A percentile compares a stretch with the other conserved stretches of the same genome.
These are phyloP conservation scores for Solenopsis invicta DNA, from an alignment of 1,140 invertebrate species.

Conservation along the genomic window DNA sequence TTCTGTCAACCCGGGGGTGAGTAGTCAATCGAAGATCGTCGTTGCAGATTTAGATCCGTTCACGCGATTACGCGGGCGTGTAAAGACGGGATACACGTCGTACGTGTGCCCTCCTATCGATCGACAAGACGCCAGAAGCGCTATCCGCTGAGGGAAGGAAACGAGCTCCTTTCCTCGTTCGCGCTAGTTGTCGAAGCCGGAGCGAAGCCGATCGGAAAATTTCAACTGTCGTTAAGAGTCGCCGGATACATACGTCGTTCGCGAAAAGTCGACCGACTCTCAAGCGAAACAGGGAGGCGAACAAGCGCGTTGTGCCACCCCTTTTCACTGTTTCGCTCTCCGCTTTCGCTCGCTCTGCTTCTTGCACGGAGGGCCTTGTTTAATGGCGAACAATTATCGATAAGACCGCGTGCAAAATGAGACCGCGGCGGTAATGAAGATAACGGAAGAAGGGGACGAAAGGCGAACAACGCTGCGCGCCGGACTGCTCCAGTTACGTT, in stretches of 20 bases:
- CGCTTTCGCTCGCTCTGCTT: neutral
- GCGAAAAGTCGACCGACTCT: slow-evolving; percentile 61
- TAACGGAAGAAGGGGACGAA: slow-evolving; percentile 10
- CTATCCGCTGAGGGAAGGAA: neutral
- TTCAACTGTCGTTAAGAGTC: slow-evolving; percentile 55
- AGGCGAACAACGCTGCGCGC: too few species aligned
- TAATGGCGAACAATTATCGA: slow-evolving; percentile 55
- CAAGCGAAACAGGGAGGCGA: neutral
- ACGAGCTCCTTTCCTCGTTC: neutral
- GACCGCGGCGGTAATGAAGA: slow-evolving; percentile 37
- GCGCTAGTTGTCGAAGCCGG: slow-evolving; percentile 26
- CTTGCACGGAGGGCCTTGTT: neutral
- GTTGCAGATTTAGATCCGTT: slow-evolving; percentile 5
- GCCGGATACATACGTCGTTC: slow-evolving; percentile 13
- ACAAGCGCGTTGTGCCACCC: neutral
- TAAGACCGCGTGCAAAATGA: slow-evolving; percentile 23
- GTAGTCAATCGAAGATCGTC: neutral
- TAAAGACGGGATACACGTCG: slow-evolving; percentile 25
- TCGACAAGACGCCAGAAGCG: slow-evolving; percentile 45
- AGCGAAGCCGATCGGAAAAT: slow-evolving; percentile 45
- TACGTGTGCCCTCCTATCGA: slow-evolving; percentile 41
- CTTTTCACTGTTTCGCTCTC: neutral
- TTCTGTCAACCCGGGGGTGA: slow-evolving; percentile 23
- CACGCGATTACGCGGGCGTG: slow-evolving; percentile 33
- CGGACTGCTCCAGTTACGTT: neutral